phyloP scores from a whole-genome alignment of 2,797 vertebrate species.

The Pantherophis vulpinus region DNA sequence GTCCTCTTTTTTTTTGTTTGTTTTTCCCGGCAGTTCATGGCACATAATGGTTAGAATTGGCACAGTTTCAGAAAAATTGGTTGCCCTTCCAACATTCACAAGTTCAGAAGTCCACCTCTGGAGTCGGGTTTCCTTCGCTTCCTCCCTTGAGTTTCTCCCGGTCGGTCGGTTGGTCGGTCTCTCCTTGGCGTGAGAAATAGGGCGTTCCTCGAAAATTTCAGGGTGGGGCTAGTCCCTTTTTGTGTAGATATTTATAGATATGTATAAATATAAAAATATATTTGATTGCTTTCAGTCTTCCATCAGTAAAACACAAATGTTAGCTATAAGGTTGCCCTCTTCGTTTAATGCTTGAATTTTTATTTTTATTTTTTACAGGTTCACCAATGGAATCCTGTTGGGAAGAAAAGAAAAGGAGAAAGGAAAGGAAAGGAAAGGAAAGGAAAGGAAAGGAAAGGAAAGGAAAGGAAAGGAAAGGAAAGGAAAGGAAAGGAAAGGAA shows the following conservation, averaged over 20 bases:
- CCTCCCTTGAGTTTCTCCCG: constrained; percentile 13
- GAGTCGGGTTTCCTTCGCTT: constrained; percentile 46
- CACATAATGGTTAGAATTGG: constrained; percentile 99
- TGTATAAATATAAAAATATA: constrained; percentile 94
- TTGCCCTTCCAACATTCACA: constrained; percentile 75
- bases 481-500: no score
- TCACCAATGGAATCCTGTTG: constrained; percentile 89
- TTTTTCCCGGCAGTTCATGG: constrained; percentile 81
- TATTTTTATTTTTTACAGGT: constrained; percentile 79
- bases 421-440: no score
- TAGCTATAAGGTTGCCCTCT: constrained; percentile 72
- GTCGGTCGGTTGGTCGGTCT: background rate
- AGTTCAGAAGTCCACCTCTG: constrained; percentile 44
- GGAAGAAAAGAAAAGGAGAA: constrained; percentile 19
- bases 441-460: no score
- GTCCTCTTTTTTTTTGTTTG: constrained; percentile 17
- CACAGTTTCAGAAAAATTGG: constrained; percentile 88
- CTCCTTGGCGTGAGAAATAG: constrained; percentile 60
- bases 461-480: no score
- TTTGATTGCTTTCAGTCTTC: constrained; percentile 85
- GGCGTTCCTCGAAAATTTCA: constrained; percentile 51
- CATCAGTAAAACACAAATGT: constrained; percentile 81
- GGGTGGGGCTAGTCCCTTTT: constrained; percentile 78
- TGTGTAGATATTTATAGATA: constrained; percentile 61
- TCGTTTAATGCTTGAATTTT: constrained; percentile 48